Conservation (phyloP, 2,797 vertebrate species). For the Naso thynnoides region DNA sequence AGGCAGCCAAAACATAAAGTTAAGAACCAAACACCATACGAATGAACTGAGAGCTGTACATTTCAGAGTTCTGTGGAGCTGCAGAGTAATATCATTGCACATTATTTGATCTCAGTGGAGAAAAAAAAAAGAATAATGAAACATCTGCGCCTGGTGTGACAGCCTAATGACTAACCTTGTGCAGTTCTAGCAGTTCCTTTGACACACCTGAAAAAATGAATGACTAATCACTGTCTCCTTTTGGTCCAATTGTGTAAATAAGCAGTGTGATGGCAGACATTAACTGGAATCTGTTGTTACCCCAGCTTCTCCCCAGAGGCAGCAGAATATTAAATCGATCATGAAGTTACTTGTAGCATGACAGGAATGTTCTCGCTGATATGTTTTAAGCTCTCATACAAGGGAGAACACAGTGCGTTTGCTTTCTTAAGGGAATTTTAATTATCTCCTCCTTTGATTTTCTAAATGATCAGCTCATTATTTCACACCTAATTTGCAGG, state of each 20-base stretch:
- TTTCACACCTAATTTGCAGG: slow-evolving; percentile 44
- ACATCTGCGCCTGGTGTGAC: slow-evolving; percentile 18
- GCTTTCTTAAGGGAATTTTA: slow-evolving; percentile 28
- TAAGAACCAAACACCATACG: no score
- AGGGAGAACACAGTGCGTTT: neutral
- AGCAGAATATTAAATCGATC: slow-evolving; percentile 45
- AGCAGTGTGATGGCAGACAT: slow-evolving; percentile 13
- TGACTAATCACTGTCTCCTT: slow-evolving; percentile 2
- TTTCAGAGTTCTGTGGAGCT: no score
- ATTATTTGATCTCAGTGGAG: neutral
- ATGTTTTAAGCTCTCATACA: slow-evolving; percentile 22
- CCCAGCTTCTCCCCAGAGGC: slow-evolving; percentile 35
- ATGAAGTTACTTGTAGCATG: slow-evolving; percentile 37
- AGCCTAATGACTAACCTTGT: slow-evolving; percentile 2
- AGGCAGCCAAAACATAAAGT: no score
- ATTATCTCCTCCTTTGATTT: slow-evolving; percentile 31
- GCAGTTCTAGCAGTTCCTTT: slow-evolving; percentile 4
- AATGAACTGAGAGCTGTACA: no score
- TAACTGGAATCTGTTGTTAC: slow-evolving; percentile 31
- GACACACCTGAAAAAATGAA: slow-evolving; percentile 9
- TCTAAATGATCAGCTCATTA: slow-evolving; percentile 44
- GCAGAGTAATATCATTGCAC: neutral
- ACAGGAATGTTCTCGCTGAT: slow-evolving; percentile 29
- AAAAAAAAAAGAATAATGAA: neutral
- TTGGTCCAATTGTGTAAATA: no score